Evolutionary conservation across 2,797 vertebrate species (phyloP).

Genomic region (Coendou prehensilis): DNA sequence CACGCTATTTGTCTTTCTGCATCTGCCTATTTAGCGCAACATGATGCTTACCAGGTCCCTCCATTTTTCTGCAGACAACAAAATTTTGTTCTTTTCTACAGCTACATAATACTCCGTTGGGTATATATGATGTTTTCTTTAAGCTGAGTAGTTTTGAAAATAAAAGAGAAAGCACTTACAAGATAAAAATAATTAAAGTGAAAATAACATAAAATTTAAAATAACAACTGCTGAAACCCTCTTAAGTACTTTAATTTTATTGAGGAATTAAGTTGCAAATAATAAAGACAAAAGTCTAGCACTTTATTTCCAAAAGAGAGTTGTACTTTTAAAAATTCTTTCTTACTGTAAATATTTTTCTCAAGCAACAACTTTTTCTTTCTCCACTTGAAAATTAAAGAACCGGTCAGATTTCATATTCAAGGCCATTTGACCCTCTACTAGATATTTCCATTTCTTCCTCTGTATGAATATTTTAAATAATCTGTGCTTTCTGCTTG

Average conservation of each 20-base stretch:
- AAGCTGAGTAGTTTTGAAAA: slow-evolving; percentile 27
- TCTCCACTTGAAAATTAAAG: neutral
- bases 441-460: slow-evolving; percentile 17
- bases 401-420: neutral
- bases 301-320: neutral
- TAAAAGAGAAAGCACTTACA: neutral
- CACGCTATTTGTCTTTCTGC: neutral
- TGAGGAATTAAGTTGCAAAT: neutral
- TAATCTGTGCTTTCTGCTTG: neutral
- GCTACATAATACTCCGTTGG: neutral
- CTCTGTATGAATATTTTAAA: slow-evolving; percentile 50
- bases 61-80: neutral
- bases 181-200: slow-evolving; percentile 14
- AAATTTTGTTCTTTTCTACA: neutral
- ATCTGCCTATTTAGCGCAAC: neutral
- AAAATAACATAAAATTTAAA: slow-evolving; percentile 42
- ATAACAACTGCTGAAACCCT: neutral
- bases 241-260: neutral
- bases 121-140: neutral
- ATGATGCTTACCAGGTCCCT: neutral
- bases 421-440: neutral
- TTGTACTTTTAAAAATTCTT: neutral
- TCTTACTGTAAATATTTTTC: neutral
- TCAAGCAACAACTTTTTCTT: neutral
- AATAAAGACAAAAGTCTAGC: neutral